Percentiles rank a stretch among this genome's conserved stretches.
phyloP scores from a whole-genome alignment of 2,888 invertebrate genomes.

The Drosophila greeni region DNA sequence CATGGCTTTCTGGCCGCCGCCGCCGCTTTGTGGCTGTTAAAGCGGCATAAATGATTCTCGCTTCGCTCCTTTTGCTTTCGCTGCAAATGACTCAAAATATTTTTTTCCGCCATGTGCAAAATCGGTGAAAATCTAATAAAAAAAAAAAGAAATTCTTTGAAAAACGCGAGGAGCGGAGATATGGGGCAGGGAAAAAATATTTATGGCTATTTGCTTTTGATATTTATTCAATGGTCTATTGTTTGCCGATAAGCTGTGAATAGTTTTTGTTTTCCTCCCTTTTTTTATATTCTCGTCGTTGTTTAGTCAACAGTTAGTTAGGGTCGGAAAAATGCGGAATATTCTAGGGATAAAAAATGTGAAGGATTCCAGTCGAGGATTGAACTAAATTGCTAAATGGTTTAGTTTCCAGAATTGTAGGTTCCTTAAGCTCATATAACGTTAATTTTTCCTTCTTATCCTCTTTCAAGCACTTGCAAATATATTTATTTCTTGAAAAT shows the following conservation, averaged over 20 bases:
- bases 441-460: background rate
- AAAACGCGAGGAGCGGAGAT: slow-evolving; percentile 20
- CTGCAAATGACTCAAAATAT: slow-evolving; percentile 42
- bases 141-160: slow-evolving; percentile 29
- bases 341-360: slow-evolving; percentile 1
- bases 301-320: slow-evolving; percentile 28
- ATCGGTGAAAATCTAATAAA: slow-evolving; percentile 36
- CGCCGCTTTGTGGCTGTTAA: slow-evolving; percentile 66
- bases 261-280: slow-evolving; percentile 47
- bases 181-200: slow-evolving; percentile 51
- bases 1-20: slow-evolving; percentile 40
- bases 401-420: background rate
- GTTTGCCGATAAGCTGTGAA: slow-evolving; percentile 69
- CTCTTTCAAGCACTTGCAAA: background rate
- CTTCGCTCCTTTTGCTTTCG: slow-evolving; percentile 31
- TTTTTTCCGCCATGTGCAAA: slow-evolving; percentile 57
- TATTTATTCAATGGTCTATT: slow-evolving; percentile 71
- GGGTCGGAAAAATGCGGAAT: slow-evolving; percentile 2
- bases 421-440: background rate
- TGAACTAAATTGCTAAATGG: background rate
- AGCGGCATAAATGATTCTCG: slow-evolving; percentile 67
- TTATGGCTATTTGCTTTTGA: slow-evolving; percentile 69
- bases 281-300: slow-evolving; percentile 1
- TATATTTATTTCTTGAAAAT: background rate
- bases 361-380: background rate